Percentiles rank a stretch among this genome's conserved stretches.
Conservation (phyloP, 2,113 vertebrate species). For the Gymnogyps californianus region DNA sequence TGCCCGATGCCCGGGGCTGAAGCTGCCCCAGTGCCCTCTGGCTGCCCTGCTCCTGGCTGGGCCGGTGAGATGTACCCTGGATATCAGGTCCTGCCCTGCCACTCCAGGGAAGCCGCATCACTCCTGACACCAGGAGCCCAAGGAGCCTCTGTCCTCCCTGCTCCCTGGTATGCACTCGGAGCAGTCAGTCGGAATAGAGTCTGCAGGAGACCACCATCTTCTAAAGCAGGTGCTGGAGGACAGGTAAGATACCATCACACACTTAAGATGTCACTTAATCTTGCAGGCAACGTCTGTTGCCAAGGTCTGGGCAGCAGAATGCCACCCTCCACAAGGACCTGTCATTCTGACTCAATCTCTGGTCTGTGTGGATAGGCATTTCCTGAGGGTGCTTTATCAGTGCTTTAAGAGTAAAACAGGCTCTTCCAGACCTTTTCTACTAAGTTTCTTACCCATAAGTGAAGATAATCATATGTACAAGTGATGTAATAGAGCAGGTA, state of each 20-base stretch:
- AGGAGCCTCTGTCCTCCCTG: background rate
- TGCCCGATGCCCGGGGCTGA: fast-evolving
- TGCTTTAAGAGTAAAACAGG: background rate
- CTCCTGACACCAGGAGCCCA: background rate
- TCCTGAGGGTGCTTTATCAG: background rate
- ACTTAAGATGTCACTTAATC: background rate
- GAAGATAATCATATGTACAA: background rate
- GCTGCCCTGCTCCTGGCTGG: no score
- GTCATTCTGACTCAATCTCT: background rate
- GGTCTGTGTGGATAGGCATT: background rate
- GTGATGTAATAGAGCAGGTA: background rate
- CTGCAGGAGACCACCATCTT: background rate
- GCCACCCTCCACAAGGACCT: background rate
- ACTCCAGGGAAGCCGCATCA: background rate
- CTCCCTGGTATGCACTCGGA: background rate
- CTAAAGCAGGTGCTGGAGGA: background rate
- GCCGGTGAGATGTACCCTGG: fast-evolving
- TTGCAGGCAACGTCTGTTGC: background rate
- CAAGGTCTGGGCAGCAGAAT: background rate
- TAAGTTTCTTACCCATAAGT: background rate
- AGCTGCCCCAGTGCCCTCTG: fast-evolving
- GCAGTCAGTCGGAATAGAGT: background rate
- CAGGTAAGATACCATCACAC: background rate
- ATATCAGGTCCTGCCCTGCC: background rate
- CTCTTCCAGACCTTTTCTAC: background rate